Base-by-base conservation (phyloP, 2,113 vertebrate species). In the Macrotus californicus region DNA sequence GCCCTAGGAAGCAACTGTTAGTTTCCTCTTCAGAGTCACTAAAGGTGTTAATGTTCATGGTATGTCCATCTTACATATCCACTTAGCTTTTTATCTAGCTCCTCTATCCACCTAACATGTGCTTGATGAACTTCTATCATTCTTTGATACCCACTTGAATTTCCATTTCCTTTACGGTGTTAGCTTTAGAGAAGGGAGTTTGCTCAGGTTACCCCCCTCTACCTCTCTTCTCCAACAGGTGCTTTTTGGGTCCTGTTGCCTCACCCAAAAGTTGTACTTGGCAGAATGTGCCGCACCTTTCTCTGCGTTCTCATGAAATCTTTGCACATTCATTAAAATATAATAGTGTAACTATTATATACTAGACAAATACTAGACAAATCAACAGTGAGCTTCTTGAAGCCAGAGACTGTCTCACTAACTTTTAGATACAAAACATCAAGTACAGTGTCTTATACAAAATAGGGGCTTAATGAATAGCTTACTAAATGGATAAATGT, bases 271-370 rank as follows among this genome's bases (percentile, higher is more conserved):
- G 21, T 70, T 79, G 41, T 66, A 72, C 39, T 89, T 7, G 75
- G 43, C 12, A 95, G 64, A 89, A 79, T 92, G 2, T 81, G 31
- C 59, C 70, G 34, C 41, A 95, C 22, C 6, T 82, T 95, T 73
- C 10, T 16, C 83, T 94, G 14, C 56, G 29, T 52, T 95, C 79
- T 93, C 56, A 67, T 46, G 87, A 34, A 72, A 67, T 94, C 39
- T 94, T 90, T 96, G 41, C 29, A 96, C 6, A 82, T 90, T 88
- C 41, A 91, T 67, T 94, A 92, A 94, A 69, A 96, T 92, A 83
- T 46, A 94, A 39, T 15, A 94, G 18, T 41, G 29, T 80, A 96
- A 91, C 52, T 69, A 79, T 16, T 41, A 39, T 84, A 16, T 94
- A 70, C 48, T 91, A n/a, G 26, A 93, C 89, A 91, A 91, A 87